Evolutionary conservation across 2,797 vertebrate genomes (phyloP).

Genomic region (Triplophysa yarkandensis): DNA sequence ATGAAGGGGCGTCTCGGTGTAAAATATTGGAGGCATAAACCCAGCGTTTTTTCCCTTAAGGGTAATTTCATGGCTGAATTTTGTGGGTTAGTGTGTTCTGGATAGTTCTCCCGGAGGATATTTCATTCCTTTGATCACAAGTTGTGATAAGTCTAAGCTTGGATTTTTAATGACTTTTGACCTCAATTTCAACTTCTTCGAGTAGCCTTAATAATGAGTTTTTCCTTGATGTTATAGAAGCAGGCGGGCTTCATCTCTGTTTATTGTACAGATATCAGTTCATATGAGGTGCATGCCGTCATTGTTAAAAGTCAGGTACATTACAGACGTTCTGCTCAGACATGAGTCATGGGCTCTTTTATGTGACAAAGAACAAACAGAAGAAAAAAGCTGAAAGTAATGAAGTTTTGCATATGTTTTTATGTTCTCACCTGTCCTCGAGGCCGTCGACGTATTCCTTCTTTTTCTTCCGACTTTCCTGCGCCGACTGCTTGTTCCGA

Average conservation of each 20-base stretch:
- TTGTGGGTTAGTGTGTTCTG: conserved; percentile 11
- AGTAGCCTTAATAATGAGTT: conserved; percentile 15
- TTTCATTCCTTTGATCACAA: conserved; percentile 28
- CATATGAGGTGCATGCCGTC: background rate
- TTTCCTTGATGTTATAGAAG: conserved; percentile 30
- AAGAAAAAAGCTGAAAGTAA: too few species aligned
- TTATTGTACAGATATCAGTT: background rate
- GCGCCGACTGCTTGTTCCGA: conserved; percentile 93
- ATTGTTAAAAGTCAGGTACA: background rate
- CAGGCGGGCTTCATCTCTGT: background rate
- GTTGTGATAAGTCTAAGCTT: conserved; percentile 15
- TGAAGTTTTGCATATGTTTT: background rate
- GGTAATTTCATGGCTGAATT: conserved; percentile 10
- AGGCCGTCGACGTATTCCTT: conserved; percentile 90
- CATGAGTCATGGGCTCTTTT: background rate
- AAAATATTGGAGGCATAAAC: conserved; percentile 14
- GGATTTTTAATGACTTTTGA: conserved; percentile 28
- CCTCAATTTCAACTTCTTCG: conserved; percentile 31
- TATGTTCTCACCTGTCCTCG: conserved; percentile 81
- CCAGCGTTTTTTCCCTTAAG: conserved; percentile 11
- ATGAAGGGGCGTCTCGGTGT: background rate
- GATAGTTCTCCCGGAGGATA: conserved; percentile 7
- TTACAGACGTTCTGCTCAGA: background rate
- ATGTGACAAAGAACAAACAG: too few species aligned
- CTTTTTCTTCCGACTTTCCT: conserved; percentile 96